phyloP scores from a whole-genome alignment of 2,113 vertebrate species.

The Macaca nemestrina region DNA sequence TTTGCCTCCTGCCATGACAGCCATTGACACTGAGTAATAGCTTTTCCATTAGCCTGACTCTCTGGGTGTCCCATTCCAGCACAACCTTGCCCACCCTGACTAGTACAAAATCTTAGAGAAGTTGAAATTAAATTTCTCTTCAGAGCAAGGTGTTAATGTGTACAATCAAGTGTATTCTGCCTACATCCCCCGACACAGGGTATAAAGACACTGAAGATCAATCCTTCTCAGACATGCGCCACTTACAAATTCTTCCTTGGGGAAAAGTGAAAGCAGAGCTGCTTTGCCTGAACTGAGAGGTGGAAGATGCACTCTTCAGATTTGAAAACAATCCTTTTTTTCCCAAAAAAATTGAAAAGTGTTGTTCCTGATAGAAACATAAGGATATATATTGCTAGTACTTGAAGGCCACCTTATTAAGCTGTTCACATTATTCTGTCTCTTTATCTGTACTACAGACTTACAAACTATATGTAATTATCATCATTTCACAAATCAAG shows the following conservation, averaged over 20 bases:
- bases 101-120: neutral
- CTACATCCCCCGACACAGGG: neutral
- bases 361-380: neutral
- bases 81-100: neutral
- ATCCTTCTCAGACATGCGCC: neutral
- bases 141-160: neutral
- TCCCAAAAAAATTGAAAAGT: neutral
- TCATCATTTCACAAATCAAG: neutral
- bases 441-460: neutral
- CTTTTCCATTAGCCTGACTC: neutral
- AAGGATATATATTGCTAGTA: neutral
- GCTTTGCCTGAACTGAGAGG: neutral
- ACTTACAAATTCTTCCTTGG: neutral
- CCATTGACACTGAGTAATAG: neutral
- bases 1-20: neutral
- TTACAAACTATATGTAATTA: neutral
- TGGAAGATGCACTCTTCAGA: neutral
- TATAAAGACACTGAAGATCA: neutral
- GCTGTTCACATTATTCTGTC: neutral
- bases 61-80: neutral
- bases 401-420: neutral
- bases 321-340: neutral
- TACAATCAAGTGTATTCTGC: neutral
- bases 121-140: constrained; percentile 31
- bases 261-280: constrained; percentile 21